Evolutionary conservation across 2,888 invertebrate species (phyloP).

Genomic region (Eretmocerus hayati): DNA sequence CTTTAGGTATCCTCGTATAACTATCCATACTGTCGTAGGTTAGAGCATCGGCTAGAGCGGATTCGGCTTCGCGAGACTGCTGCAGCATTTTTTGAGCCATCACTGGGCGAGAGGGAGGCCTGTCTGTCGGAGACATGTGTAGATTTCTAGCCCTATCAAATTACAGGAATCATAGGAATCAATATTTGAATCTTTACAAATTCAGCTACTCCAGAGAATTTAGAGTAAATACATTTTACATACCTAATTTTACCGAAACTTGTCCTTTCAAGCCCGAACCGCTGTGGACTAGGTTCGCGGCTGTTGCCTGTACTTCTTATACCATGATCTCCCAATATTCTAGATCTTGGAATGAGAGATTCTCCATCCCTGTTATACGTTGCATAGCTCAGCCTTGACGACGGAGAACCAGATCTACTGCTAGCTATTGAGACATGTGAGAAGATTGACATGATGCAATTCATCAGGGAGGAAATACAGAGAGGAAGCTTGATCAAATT

Average conservation of each 20-base stretch:
- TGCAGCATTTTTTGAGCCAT: slow-evolving; percentile 78
- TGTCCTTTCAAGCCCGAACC: slow-evolving; percentile 41
- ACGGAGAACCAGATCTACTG: slow-evolving; percentile 89
- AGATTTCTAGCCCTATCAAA: slow-evolving; percentile 36
- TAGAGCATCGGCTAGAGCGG: slow-evolving; percentile 68
- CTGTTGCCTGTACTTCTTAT: slow-evolving; percentile 42
- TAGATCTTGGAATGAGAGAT: slow-evolving; percentile 51
- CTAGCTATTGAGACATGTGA: slow-evolving; percentile 68
- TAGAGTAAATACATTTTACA: background rate
- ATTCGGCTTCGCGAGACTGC: slow-evolving; percentile 83
- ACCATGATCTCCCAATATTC: slow-evolving; percentile 58
- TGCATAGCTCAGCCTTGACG: slow-evolving; percentile 72
- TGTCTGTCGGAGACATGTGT: slow-evolving; percentile 49
- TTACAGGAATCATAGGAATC: background rate
- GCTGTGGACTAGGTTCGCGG: slow-evolving; percentile 49
- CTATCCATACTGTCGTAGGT: slow-evolving; percentile 42
- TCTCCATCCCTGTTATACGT: slow-evolving; percentile 56
- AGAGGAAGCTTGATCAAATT: background rate
- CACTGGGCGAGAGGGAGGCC: slow-evolving; percentile 54
- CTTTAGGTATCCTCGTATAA: slow-evolving; percentile 37
- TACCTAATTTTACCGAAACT: slow-evolving; percentile 40
- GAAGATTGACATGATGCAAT: background rate
- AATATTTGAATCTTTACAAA: too few relatives aligned
- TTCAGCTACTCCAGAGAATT: too few relatives aligned
- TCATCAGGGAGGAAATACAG: too few relatives aligned